A percentile compares a stretch with the other conserved stretches of the same genome.
These are phyloP conservation scores for Lithosia quadra DNA, from an alignment of 2,888 invertebrate genomes.

Conservation along the genomic window DNA sequence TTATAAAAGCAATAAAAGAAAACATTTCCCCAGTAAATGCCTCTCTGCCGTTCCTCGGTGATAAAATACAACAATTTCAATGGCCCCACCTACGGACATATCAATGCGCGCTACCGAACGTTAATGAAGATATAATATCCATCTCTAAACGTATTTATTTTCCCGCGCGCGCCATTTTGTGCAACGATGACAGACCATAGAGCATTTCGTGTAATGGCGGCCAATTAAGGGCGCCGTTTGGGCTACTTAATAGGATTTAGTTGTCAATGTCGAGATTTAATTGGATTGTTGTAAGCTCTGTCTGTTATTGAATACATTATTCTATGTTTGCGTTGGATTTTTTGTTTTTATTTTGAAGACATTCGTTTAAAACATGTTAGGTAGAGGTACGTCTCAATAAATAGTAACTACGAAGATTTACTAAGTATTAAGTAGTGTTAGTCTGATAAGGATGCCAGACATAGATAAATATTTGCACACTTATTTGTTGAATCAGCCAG, in stretches of 20 bases:
- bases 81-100: constrained; percentile 81
- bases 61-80: constrained; percentile 85
- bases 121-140: constrained; percentile 87
- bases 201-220: constrained; percentile 78
- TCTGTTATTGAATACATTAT: constrained; percentile 63
- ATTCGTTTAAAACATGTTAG: constrained; percentile 17
- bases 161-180: constrained; percentile 79
- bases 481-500: no score
- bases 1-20: constrained; percentile 64
- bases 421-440: not conserved
- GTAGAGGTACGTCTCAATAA: not conserved
- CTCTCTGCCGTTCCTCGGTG: constrained; percentile 65
- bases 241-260: constrained; percentile 82
- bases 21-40: constrained; percentile 61
- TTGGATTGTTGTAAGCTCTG: constrained; percentile 81
- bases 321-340: constrained; percentile 32
- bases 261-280: constrained; percentile 82
- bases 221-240: constrained; percentile 79
- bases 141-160: constrained; percentile 81
- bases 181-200: constrained; percentile 78
- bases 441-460: not conserved
- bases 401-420: not conserved
- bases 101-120: constrained; percentile 80
- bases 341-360: constrained; percentile 42
- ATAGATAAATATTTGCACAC: no score